Evolutionary conservation across 2,113 vertebrate species (phyloP).

Genomic region (Myxocyprinus asiaticus): DNA sequence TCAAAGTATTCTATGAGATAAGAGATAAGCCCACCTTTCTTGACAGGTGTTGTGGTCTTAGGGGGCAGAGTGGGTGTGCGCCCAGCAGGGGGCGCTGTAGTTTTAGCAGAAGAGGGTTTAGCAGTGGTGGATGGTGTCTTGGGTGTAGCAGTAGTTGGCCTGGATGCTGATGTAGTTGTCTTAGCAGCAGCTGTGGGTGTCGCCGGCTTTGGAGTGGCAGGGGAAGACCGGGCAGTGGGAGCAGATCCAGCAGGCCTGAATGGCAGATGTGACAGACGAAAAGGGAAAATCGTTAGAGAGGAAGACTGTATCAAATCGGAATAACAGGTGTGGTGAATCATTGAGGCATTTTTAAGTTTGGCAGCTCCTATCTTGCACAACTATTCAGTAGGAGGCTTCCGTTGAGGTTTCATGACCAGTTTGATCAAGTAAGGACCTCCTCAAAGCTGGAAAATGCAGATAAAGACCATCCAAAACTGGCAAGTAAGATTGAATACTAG

Average conservation of each 20-base stretch:
- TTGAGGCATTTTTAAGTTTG: not conserved
- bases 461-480: too few relatives aligned
- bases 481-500: too few relatives aligned
- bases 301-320: not conserved
- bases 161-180: slow-evolving; percentile 36
- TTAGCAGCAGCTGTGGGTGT: slow-evolving; percentile 36
- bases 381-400: too few relatives aligned
- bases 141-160: slow-evolving; percentile 62
- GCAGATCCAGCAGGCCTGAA: slow-evolving; percentile 63
- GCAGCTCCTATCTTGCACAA: too few relatives aligned
- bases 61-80: slow-evolving; percentile 59
- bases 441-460: too few relatives aligned
- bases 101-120: slow-evolving; percentile 68
- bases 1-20: too few relatives aligned
- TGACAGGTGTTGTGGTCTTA: slow-evolving; percentile 66
- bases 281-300: slow-evolving; percentile 12
- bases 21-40: slow-evolving; percentile 68
- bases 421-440: too few relatives aligned
- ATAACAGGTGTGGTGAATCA: not conserved
- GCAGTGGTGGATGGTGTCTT: slow-evolving; percentile 42
- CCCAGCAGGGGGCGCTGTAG: slow-evolving; percentile 72
- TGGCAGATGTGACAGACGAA: slow-evolving; percentile 6
- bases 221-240: slow-evolving; percentile 62
- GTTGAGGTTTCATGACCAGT: too few relatives aligned
- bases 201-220: slow-evolving; percentile 56